Evolutionary conservation across 2,888 invertebrate genomes (phyloP), one percentile per base, ranked within the genome.

Genomic region (Vanessa cardui): DNA sequence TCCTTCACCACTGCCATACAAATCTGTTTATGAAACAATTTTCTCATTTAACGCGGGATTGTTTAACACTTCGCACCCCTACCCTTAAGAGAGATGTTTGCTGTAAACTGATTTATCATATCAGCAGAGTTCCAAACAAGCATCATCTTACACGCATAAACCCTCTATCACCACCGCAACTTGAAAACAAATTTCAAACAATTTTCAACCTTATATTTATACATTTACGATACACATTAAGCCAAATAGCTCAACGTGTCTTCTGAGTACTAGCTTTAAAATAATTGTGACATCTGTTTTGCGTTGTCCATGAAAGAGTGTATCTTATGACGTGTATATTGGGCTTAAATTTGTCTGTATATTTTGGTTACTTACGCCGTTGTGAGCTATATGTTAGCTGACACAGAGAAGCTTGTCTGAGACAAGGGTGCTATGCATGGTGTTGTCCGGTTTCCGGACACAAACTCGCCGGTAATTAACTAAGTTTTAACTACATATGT

Each of bases 131-230:
- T 89, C 83, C 79, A 88, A 92, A 92, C 92, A 91, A 92, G 90
- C 92, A 85, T 92, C 92, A 91, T 92, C 91, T 91, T 90, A 91
- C 91, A 91, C 87, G 86, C 90, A 89, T 91, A 91, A 91, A 90
- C 89, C 90, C 84, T 81, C 80, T 88, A 90, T 88, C 88, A 81
- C 82, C 73, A 81, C 82, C 73, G 79, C 83, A 81, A 81, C 78
- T 78, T 16, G 56, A 79, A 73, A 72, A 66, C 72, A 74, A 78
- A 56, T 33, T 18, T 33, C 89, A 87, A 83, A 83, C 86, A 86
- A 90, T 86, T 89, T 77, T 84, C 85, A 80, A 90, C 91, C 86
- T 86, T 90, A 86, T 86, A 80, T 78, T 78, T 83, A 83, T 81
- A 81, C 85, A 83, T 84, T 84, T 89, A 81, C 76, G 85, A 87